Base-by-base conservation (phyloP, 2,113 vertebrate species). In the Telmatochromis sp. region DNA sequence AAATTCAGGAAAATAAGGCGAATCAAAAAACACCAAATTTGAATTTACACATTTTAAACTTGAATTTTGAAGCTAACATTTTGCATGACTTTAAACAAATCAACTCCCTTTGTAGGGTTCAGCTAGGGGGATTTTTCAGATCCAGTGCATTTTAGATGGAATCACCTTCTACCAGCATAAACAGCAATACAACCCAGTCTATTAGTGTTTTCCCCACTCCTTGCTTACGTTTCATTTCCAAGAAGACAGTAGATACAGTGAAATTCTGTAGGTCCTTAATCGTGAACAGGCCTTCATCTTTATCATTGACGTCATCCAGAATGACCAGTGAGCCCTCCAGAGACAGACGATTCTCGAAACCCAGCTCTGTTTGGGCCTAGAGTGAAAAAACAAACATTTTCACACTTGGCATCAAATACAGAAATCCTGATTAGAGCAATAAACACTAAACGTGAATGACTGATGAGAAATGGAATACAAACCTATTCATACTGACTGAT, bases 231-330 rank as follows among this genome's bases (percentile, higher is more conserved):
- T 93, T 40, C 1, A 96, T 26, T 78, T 60, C 17, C 86, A 97
- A 87, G 53, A 96, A 21, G 75, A 92, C n/a, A n/a, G 7, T 95
- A 86, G 96, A 91, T 51, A 96, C 92, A 3, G 81, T 37, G 84
- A 95, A 95, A 7, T 92, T 95, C 90, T 93, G 83, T 7, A 85
- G 60, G 93, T 97, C 96, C 3, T 82, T 94, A 13, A 96, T 87
- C 23, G 81, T 89, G 89, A 95, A 97, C 80, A 79, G 9, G 75
- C 96, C 96, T 2, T 54, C 71, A 31, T 97, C 96, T 17, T 91
- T 21, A 82, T 6, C 7, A 63, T 82, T 96, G 82, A 96, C 84
- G 4, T 92, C 31, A 73, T 95, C 93, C 79, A 97, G 89, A 40
- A 91, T 80, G 68, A 95, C 92, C 90, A 92, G 2, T 1, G 94